Percentiles rank a stretch among this genome's conserved stretches.
These are phyloP conservation scores for Melanotaenia boesemani DNA, from an alignment of 2,797 vertebrate species.

Conservation along the genomic window DNA sequence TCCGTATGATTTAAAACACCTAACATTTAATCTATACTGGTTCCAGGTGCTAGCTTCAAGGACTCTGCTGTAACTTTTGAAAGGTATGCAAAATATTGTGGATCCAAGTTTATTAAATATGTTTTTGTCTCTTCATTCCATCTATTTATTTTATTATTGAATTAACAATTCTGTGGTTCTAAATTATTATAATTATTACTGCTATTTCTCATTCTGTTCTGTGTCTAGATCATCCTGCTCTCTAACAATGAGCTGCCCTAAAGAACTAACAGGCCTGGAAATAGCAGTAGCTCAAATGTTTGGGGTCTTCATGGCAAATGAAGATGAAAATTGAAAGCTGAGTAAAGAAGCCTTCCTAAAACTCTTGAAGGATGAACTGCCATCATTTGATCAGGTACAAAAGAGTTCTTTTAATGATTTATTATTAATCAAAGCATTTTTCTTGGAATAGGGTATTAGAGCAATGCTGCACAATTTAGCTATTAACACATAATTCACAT, in stretches of 20 bases:
- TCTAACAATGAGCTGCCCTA: slow-evolving; percentile 4
- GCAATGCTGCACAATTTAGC: too few species aligned
- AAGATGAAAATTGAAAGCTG: slow-evolving; percentile 9
- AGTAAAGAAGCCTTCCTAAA: neutral
- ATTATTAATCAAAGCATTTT: too few species aligned
- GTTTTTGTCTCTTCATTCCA: neutral
- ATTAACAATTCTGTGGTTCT: too few species aligned
- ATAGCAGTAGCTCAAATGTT: neutral
- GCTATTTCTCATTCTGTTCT: neutral
- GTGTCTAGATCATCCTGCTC: neutral
- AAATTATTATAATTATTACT: too few species aligned
- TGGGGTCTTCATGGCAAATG: neutral
- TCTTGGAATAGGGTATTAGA: too few species aligned
- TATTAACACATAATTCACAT: too few species aligned
- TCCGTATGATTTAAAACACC: too few species aligned
- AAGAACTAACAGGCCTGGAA: neutral
- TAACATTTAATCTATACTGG: too few species aligned
- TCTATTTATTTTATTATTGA: neutral
- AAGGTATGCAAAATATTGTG: neutral
- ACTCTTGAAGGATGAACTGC: neutral
- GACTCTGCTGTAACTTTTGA: neutral
- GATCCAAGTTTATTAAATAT: neutral
- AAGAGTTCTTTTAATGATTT: too few species aligned
- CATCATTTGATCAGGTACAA: slow-evolving; percentile 2
- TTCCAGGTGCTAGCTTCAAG: neutral